Evolutionary conservation across 2,797 vertebrate species (phyloP).

Genomic region (Mustela erminea): DNA sequence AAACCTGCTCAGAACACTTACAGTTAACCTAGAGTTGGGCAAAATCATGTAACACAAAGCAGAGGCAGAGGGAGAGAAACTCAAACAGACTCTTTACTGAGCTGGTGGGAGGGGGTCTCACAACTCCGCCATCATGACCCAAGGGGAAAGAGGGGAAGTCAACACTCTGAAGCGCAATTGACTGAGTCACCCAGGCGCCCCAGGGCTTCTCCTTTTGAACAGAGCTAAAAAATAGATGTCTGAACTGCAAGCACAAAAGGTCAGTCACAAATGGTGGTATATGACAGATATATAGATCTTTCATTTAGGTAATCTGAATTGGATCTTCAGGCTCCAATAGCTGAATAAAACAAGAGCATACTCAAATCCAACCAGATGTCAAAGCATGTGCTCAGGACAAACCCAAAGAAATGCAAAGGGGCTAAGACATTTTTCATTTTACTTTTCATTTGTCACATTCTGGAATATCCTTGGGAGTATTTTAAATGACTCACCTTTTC

Average conservation of each 20-base stretch:
- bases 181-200: background rate
- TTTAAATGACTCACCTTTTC: background rate
- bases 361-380: background rate
- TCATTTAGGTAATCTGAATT: slow-evolving; percentile 18
- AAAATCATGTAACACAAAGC: background rate
- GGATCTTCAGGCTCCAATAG: background rate
- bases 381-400: background rate
- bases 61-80: background rate
- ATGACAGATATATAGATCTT: background rate
- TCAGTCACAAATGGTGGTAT: background rate
- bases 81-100: background rate
- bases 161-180: background rate
- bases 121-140: background rate
- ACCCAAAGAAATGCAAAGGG: background rate
- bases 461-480: background rate
- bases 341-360: background rate
- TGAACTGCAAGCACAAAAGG: background rate
- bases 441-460: background rate
- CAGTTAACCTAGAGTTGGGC: background rate
- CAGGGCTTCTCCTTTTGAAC: background rate
- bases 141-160: background rate
- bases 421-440: background rate
- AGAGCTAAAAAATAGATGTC: background rate
- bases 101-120: background rate
- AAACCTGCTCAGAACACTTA: background rate